Evolutionary conservation across 1,140 invertebrate species (phyloP).

Genomic region (Dufourea novaeangliae): DNA sequence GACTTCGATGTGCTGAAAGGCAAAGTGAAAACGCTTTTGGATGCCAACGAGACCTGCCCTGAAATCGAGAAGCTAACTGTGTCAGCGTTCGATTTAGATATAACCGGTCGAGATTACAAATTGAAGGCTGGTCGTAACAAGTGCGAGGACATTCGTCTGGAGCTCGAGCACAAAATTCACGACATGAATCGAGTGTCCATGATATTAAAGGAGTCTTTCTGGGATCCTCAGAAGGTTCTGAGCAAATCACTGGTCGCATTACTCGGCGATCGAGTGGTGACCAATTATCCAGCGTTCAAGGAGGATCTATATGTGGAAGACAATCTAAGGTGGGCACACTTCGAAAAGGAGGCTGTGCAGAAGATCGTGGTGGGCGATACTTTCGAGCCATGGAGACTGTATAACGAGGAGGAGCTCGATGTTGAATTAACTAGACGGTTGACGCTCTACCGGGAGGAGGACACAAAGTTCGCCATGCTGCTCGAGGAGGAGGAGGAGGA

Average conservation of each 20-base stretch:
- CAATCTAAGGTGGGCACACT: constrained; percentile 49
- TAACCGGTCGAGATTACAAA: constrained; percentile 60
- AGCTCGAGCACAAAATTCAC: constrained; percentile 72
- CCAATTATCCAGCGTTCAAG: constrained; percentile 74
- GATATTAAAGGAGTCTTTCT: constrained; percentile 78
- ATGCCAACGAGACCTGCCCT: constrained; percentile 71
- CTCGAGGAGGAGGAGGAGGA: constrained; percentile 59
- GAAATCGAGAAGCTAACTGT: constrained; percentile 70
- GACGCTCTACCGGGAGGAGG: constrained; percentile 45
- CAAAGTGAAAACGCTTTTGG: constrained; percentile 63
- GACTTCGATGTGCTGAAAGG: constrained; percentile 66
- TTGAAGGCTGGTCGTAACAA: constrained; percentile 74
- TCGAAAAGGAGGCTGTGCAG: constrained; percentile 48
- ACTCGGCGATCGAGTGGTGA: constrained; percentile 71
- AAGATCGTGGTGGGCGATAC: constrained; percentile 29
- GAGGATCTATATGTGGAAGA: constrained; percentile 41
- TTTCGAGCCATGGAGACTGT: constrained; percentile 60
- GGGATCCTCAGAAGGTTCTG: constrained; percentile 72
- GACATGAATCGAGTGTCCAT: constrained; percentile 73
- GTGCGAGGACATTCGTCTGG: constrained; percentile 69
- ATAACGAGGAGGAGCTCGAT: constrained; percentile 45
- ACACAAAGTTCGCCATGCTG: constrained; percentile 49
- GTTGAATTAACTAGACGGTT: constrained; percentile 42
- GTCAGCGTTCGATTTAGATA: constrained; percentile 73
- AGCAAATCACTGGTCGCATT: constrained; percentile 79